Evolutionary conservation across 2,797 vertebrate genomes (phyloP).

Genomic region (Bovichtus variegatus): DNA sequence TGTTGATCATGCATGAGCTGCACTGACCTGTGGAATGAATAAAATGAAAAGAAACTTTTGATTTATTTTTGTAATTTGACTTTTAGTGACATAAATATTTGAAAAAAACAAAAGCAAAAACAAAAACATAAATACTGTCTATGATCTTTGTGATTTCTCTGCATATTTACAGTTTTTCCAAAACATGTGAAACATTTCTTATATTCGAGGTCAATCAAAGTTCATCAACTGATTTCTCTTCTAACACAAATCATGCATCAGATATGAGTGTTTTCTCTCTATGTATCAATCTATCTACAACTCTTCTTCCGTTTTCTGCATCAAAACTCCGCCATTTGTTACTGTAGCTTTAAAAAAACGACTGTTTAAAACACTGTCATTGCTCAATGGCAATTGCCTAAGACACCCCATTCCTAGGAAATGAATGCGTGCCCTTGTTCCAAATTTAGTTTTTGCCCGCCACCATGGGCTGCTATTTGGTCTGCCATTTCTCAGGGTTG

Average conservation of each 20-base stretch:
- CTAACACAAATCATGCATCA: background rate
- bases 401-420: conserved; percentile 83
- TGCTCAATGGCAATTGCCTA: conserved; percentile 83
- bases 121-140: background rate
- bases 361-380: conserved; percentile 71
- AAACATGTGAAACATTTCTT: background rate
- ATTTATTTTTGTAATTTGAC: conserved; percentile 9
- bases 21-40: conserved; percentile 32
- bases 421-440: conserved; percentile 85
- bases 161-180: background rate
- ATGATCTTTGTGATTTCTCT: background rate
- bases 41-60: conserved; percentile 1
- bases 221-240: conserved; percentile 12
- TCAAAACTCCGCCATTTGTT: conserved; percentile 33
- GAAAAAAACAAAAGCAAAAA: background rate
- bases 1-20: conserved; percentile 45
- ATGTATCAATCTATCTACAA: conserved; percentile 16
- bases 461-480: conserved; percentile 79
- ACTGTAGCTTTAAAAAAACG: conserved; percentile 61
- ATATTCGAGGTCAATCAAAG: background rate
- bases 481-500: conserved; percentile 84
- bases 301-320: conserved; percentile 32
- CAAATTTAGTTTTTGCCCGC: conserved; percentile 83
- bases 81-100: conserved; percentile 6
- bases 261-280: background rate